A percentile compares a stretch with the other conserved stretches of the same genome.
Conservation (phyloP, 2,888 invertebrate species). For the Tortrix viridana region DNA sequence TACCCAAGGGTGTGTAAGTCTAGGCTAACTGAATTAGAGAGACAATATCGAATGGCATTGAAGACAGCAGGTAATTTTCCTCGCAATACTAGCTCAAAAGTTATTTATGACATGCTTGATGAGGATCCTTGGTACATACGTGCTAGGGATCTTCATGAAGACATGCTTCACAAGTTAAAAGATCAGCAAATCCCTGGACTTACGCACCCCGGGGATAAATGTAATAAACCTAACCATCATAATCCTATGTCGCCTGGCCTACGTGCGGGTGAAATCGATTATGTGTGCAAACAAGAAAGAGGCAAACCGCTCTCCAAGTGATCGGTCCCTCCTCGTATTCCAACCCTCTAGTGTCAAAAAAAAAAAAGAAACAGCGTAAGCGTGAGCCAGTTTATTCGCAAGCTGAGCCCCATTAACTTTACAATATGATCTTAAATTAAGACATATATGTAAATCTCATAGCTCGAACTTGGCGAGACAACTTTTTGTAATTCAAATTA, state of each 20-base stretch:
- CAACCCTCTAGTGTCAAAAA: too few relatives aligned
- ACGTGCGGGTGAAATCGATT: not conserved
- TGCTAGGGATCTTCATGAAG: not conserved
- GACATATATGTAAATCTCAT: not conserved
- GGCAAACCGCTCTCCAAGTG: not conserved
- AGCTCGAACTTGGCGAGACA: not conserved
- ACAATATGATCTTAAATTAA: not conserved
- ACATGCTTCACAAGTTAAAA: not conserved
- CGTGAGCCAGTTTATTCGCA: not conserved
- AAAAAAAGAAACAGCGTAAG: not conserved
- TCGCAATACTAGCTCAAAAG: not conserved
- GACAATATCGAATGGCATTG: not conserved
- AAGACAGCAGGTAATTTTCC: not conserved
- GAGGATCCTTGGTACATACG: not conserved
- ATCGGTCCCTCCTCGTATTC: too few relatives aligned
- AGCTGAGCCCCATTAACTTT: not conserved
- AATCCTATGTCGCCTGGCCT: not conserved
- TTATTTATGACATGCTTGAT: not conserved
- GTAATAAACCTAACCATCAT: not conserved
- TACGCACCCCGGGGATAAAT: not conserved
- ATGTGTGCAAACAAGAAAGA: not conserved
- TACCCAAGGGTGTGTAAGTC: not conserved
- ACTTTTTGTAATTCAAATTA: not conserved
- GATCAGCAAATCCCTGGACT: not conserved
- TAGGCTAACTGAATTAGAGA: not conserved